Evolutionary conservation across 2,888 invertebrate genomes (phyloP), one percentile per base, ranked within the genome.

Genomic region (Macaria notata): DNA sequence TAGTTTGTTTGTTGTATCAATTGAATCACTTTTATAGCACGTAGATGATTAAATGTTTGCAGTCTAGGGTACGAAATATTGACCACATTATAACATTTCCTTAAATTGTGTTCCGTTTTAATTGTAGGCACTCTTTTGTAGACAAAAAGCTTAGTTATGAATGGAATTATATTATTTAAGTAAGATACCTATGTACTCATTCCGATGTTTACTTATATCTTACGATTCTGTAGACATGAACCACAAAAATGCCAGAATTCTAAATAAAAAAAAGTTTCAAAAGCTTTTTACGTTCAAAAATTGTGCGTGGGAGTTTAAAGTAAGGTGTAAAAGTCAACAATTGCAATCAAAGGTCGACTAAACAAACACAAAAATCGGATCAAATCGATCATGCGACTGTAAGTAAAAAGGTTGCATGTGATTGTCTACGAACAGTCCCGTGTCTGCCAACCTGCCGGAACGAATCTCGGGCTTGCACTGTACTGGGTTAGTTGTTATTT

Each of bases 341-440:
- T 61, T 60, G 65, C 68, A 73, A 70, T 68, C 66, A 66, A 61
- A 70, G 72, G 62, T 74, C 72, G 75, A 78, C 65, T 83, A 79
- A 83, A 81, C 83, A 86, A 84, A 83, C 70, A 85, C 78, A 88
- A 87, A 83, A 81, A 85, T 84, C 78, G 75, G 48, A 80, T 77
- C 87, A 71, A 83, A 89, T 89, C 88, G 83, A 89, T 89, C 89
- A 88, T 77, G 62, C 19, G 19, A 68, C 75, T 67, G 71, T 73
- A 68, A n/a, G 71, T 19, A 81, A 82, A 83, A 77, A 72, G 55
- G 43, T 44, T 19, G 59, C 58, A 76, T 76, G 76, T 19, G 19
- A 19, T 19, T 19, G 19, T 19, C 19, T 71, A 70, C 44, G 53
- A 63, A 52, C 65, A 63, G 72, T 77, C 78, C 77, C 68, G 72